These are phyloP conservation scores for Lycaon pictus DNA, from an alignment of 2,113 vertebrate species.

Conservation along the genomic window DNA sequence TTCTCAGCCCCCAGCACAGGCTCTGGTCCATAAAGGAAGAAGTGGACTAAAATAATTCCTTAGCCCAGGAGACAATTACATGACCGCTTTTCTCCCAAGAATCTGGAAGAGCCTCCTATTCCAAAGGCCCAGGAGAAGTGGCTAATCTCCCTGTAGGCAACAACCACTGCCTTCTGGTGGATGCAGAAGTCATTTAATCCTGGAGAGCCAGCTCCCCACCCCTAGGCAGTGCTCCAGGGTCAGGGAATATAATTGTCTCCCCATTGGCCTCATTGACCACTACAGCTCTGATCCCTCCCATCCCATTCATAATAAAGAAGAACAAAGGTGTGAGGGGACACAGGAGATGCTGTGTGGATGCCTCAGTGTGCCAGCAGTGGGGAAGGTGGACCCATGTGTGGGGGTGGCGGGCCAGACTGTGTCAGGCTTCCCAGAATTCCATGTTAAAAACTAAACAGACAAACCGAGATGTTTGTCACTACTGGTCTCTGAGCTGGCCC, in stretches of 20 bases:
- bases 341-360: not conserved
- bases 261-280: not conserved
- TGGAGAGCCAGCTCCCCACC: not conserved
- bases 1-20: not conserved
- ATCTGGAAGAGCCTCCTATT: not conserved
- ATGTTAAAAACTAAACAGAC: not conserved
- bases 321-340: not conserved
- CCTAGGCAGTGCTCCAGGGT: not conserved
- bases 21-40: not conserved
- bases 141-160: not conserved
- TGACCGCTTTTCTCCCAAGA: not conserved
- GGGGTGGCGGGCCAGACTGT: no score
- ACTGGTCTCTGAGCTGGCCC: not conserved
- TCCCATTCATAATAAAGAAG: not conserved
- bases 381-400: rapidly evolving
- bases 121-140: not conserved
- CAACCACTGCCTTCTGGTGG: not conserved
- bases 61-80: not conserved
- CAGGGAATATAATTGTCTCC: not conserved
- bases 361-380: not conserved
- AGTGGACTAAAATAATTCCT: not conserved
- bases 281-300: not conserved
- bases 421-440: not conserved
- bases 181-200: not conserved
- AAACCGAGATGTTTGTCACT: not conserved